Evolutionary conservation across 2,113 vertebrate species (phyloP), one percentile per base, ranked within the genome.

Genomic region (Myodes glareolus): DNA sequence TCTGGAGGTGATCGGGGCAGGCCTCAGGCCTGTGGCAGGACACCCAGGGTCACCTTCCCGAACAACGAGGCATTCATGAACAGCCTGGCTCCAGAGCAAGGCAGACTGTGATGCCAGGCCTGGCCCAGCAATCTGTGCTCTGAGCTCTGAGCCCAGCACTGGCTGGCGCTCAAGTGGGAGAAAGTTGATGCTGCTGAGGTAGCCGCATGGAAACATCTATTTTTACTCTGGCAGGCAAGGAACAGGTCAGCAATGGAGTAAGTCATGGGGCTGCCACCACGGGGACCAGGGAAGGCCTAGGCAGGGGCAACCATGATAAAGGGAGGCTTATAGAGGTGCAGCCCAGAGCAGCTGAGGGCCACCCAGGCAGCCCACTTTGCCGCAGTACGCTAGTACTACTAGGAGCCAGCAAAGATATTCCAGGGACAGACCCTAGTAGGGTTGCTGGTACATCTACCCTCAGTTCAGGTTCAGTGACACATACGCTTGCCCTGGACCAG

Each of bases 121-220:
- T 77, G 2, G 67, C 68, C 65, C 80, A 89, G 45, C 84, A 86
- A 96, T 96, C 96, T 94, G 78, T 86, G 92, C 93, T 95, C 68
- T 94, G 0, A 95, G 5, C 93, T 95, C 68, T 94, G 0, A 95
- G 95, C 92, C 88, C 42, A 97, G 95, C 25, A 10, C 98, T 98
- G 98, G 98, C 98, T 84, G 4, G 0, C 7, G 5, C 96, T 98
- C 98, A 98, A 99, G 96, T 98, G 91, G 98, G 98, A 98, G 97
- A 98, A 98, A 98, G 98, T 98, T 98, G 97, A 98, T 95, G 88
- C 97, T 96, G 58, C 39, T 42, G 97, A 96, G 95, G 97, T 98
- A 94, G 93, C 96, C 61, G 1, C 70, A 33, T 97, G 94, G 97
- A 98, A 97, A 96, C 73, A 85, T 92, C 97, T 98, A 96, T 98